Evolutionary conservation across 2,797 vertebrate genomes (phyloP).

Genomic region (Leucoraja ocellata): DNA sequence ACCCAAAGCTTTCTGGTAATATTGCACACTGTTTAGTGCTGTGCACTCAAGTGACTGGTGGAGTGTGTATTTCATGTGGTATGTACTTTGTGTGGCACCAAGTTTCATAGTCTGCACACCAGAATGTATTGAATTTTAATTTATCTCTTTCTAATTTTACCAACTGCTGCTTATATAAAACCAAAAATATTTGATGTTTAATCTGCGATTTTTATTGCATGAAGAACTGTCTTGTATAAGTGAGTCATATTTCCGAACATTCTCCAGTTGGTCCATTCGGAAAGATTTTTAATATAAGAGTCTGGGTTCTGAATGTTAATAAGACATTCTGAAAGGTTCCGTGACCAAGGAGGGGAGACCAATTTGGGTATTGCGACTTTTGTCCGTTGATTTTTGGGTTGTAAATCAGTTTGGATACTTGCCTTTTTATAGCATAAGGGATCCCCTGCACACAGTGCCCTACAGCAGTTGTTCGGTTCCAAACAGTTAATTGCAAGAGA

Average conservation of each 20-base stretch:
- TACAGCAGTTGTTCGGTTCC: neutral
- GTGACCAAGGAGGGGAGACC: neutral
- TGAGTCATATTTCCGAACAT: neutral
- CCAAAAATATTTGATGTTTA: slow-evolving; percentile 32
- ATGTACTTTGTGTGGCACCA: slow-evolving; percentile 26
- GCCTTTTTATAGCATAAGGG: neutral
- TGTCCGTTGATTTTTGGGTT: neutral
- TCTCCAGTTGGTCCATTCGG: neutral
- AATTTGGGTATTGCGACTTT: neutral
- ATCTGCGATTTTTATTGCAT: slow-evolving; percentile 13
- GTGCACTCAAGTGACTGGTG: slow-evolving; percentile 10
- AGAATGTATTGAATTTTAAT: neutral
- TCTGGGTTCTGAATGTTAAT: neutral
- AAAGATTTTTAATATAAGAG: neutral
- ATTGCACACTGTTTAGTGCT: neutral
- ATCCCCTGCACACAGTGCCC: neutral
- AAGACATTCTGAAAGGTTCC: neutral
- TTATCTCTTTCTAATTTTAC: neutral
- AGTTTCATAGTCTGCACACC: slow-evolving; percentile 24
- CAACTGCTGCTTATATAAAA: slow-evolving; percentile 31
- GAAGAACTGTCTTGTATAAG: neutral
- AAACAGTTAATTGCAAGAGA: neutral
- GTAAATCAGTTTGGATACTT: slow-evolving; percentile 1
- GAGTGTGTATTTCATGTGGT: slow-evolving; percentile 23
- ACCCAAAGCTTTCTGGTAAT: slow-evolving; percentile 23